Evolutionary conservation across 2,113 vertebrate genomes (phyloP).

Genomic region (Ploceus nigricollis): DNA sequence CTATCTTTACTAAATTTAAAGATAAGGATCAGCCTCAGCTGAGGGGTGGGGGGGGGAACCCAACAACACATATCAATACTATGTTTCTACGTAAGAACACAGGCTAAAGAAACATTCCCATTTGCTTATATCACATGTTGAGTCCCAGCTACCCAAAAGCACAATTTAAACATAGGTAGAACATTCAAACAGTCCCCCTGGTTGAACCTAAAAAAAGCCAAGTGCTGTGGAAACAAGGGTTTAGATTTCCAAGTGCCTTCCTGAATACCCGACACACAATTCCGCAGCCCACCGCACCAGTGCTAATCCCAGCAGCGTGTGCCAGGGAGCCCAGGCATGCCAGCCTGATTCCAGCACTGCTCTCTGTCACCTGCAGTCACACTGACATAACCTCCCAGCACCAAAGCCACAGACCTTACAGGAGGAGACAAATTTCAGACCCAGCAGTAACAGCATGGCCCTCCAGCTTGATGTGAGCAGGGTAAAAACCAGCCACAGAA

Average conservation of each 20-base stretch:
- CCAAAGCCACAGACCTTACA: background rate
- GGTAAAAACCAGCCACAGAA: background rate
- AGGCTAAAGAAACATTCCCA: background rate
- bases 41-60: rapidly evolving
- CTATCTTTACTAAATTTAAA: background rate
- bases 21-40: background rate
- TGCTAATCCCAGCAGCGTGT: background rate
- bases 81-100: background rate
- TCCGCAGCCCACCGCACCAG: rapidly evolving
- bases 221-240: background rate
- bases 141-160: background rate
- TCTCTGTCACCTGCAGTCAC: background rate
- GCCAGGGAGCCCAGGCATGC: background rate
- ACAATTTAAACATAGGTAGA: background rate
- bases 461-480: background rate
- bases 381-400: background rate
- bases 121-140: rapidly evolving
- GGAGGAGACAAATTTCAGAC: background rate
- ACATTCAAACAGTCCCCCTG: background rate
- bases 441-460: background rate
- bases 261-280: background rate
- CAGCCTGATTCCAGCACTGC: background rate
- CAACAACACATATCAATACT: background rate
- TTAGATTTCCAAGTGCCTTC: background rate
- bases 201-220: background rate